These are phyloP conservation scores for Alentia gelatinosa DNA, from an alignment of 2,888 invertebrate genomes.

Conservation along the genomic window DNA sequence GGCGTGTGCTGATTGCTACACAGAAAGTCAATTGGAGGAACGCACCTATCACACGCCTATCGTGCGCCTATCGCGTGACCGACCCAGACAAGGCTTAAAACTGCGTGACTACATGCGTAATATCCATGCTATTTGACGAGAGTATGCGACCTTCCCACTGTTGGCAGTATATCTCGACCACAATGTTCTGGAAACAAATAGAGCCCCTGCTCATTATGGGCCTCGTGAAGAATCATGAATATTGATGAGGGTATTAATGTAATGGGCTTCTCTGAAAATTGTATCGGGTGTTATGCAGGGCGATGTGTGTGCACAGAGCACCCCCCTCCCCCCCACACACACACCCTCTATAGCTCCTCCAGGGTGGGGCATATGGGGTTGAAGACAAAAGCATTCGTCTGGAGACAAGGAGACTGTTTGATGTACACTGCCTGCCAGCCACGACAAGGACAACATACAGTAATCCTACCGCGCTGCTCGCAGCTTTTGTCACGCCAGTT, in stretches of 20 bases:
- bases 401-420: neutral
- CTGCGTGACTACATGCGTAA: no score
- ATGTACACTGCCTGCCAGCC: neutral
- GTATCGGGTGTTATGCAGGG: conserved; percentile 31
- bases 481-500: neutral
- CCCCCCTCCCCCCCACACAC: neutral
- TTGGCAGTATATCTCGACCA: no score
- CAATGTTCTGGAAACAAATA: no score
- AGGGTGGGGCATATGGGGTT: neutral
- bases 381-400: neutral
- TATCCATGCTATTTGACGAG: no score
- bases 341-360: neutral
- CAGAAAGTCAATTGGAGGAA: no score
- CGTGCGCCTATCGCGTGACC: no score
- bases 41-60: no score
- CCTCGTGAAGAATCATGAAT: neutral
- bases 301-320: neutral
- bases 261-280: neutral
- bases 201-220: neutral
- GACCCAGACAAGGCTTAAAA: no score
- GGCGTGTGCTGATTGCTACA: no score
- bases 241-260: conserved; percentile 30
- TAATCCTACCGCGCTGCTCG: neutral
- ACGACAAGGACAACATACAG: no score
- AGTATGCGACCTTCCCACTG: no score